Percentiles rank a stretch among this genome's conserved stretches.
Evolutionary conservation across 2,797 vertebrate genomes (phyloP).

Genomic region (Sebastes steindachneri): DNA sequence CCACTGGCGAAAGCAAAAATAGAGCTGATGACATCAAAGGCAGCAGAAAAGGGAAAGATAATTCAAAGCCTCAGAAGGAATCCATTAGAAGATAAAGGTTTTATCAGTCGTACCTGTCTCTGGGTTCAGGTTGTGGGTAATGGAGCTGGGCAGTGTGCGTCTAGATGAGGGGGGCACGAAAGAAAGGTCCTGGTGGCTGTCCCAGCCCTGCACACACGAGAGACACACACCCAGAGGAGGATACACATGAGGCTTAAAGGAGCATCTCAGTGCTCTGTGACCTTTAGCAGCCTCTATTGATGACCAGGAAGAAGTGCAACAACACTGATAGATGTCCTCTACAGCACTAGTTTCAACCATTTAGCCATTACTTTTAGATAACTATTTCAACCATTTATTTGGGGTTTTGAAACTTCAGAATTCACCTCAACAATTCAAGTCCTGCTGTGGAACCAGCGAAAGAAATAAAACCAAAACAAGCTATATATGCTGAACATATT

Average conservation of each 20-base stretch:
- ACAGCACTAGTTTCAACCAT: background rate
- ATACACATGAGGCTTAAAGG: background rate
- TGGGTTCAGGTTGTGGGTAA: conserved; percentile 60
- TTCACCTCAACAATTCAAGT: background rate
- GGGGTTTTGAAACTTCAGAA: background rate
- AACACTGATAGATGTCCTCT: background rate
- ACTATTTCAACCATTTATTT: background rate
- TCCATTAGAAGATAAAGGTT: background rate
- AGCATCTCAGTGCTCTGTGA: background rate
- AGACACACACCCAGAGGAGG: background rate
- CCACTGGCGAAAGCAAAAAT: background rate
- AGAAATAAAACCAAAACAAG: too few species aligned
- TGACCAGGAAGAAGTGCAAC: background rate
- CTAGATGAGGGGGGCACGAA: conserved; percentile 73
- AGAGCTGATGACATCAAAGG: conserved; percentile 23
- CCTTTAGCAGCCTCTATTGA: conserved; percentile 6
- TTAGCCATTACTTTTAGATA: too few species aligned
- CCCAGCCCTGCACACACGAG: conserved; percentile 86
- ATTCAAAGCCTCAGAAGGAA: conserved; percentile 3
- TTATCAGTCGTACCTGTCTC: conserved; percentile 57
- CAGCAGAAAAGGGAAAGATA: background rate
- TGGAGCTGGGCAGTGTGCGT: conserved; percentile 72
- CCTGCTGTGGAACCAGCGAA: too few species aligned
- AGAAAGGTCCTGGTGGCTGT: conserved; percentile 94
- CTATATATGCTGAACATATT: background rate